Conservation (phyloP, 2,797 vertebrate genomes). For the Lacerta bilineata region DNA sequence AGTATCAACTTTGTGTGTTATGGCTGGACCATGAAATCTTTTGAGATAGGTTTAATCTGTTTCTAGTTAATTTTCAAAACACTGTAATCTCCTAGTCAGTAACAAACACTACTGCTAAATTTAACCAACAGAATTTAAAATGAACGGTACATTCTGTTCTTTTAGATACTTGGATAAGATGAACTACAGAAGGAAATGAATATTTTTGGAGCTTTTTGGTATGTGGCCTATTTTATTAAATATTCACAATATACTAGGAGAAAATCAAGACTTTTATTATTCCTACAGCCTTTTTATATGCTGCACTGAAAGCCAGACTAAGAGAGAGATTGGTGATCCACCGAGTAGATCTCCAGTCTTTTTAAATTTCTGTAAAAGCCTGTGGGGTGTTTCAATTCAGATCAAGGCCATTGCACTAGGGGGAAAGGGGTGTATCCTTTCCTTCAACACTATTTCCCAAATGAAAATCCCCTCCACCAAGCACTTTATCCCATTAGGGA, state of each 20-base stretch:
- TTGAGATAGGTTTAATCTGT: conserved; percentile 37
- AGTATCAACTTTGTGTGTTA: conserved; percentile 36
- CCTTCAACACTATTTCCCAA: not conserved
- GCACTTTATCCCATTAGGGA: not conserved
- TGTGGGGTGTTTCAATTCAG: not conserved
- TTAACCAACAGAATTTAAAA: not conserved
- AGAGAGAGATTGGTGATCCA: not conserved
- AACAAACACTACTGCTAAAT: conserved; percentile 40
- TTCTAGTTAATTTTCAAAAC: conserved; percentile 45
- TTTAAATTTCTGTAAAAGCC: not conserved
- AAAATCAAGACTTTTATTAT: not conserved
- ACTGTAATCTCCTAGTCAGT: conserved; percentile 5
- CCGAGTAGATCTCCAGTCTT: not conserved
- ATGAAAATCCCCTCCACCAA: not conserved
- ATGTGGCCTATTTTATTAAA: not conserved
- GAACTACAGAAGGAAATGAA: conserved; percentile 33
- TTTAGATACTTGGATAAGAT: conserved; percentile 1
- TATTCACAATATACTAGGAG: not conserved
- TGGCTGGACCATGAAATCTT: conserved; percentile 17
- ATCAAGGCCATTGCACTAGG: not conserved
- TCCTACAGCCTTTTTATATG: not conserved
- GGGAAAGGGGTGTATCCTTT: not conserved
- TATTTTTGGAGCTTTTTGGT: not conserved
- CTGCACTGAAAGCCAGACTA: not conserved
- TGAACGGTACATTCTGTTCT: conserved; percentile 1